Conservation (phyloP, 2,888 invertebrate genomes). For the Drosophila bunnanda region DNA sequence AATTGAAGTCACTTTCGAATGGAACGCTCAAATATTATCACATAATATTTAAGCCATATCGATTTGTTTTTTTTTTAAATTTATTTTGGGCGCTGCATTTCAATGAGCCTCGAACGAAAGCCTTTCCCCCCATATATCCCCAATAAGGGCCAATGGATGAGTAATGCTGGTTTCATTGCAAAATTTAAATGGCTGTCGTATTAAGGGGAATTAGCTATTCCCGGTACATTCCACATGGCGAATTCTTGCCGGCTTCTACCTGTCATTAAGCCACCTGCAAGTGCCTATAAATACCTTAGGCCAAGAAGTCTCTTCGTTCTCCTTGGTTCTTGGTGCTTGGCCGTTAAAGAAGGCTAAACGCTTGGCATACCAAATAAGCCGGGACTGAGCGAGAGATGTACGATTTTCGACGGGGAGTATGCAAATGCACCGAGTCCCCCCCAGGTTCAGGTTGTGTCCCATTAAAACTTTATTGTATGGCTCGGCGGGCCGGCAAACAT, state of each 20-base stretch:
- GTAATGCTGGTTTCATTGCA: slow-evolving; percentile 17
- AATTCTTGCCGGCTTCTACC: slow-evolving; percentile 38
- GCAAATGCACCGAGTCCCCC: slow-evolving; percentile 30
- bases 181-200: slow-evolving; percentile 1
- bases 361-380: slow-evolving; percentile 67
- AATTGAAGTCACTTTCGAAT: slow-evolving; percentile 75
- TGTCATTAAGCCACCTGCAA: slow-evolving; percentile 45
- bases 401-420: slow-evolving; percentile 17
- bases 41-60: slow-evolving; percentile 69
- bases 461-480: slow-evolving; percentile 62
- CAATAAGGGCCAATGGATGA: slow-evolving; percentile 21
- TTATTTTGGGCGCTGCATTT: slow-evolving; percentile 67
- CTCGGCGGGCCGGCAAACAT: slow-evolving; percentile 42
- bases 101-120: slow-evolving; percentile 53
- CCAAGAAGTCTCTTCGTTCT: slow-evolving; percentile 6
- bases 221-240: slow-evolving; percentile 19
- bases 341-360: slow-evolving; percentile 69
- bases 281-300: slow-evolving; percentile 56
- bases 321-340: slow-evolving; percentile 44
- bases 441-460: slow-evolving; percentile 37
- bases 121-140: slow-evolving; percentile 44
- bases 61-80: slow-evolving; percentile 32
- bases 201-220: slow-evolving; percentile 27
- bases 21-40: slow-evolving; percentile 71
- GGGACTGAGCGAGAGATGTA: slow-evolving; percentile 10